Base-by-base conservation (phyloP, 2,888 invertebrate species). In the Endotricha flammealis region DNA sequence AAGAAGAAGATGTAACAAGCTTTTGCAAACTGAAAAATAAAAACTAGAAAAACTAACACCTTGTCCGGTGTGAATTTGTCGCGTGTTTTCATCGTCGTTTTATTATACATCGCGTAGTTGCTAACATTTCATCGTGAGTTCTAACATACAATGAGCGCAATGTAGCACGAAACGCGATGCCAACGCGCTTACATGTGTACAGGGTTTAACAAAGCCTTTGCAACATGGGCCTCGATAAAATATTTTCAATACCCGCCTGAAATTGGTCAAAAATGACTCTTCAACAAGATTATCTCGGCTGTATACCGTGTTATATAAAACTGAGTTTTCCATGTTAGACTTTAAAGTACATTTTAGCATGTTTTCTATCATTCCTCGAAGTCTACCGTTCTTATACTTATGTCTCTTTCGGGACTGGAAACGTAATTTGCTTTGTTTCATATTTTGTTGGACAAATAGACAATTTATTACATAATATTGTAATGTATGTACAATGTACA, bases 261-360 rank as follows among this genome's bases (percentile, higher is more conserved):
- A 78, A 76, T 77, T 74, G 75, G 75, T 77, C 76, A 74, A 77
- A 79, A 79, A 76, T 71, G 68, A 76, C 65, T 69, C 58, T 51
- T 57, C 60, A 72, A 77, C 70, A 61, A 71, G 72, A 71, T 77
- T 77, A 76, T 72, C 67, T 67, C 50, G 49, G 55, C 46, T 53
- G 56, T 46, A 45, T 13, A 13, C 12, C 29, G 6, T 16, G 35
- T 14, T 33, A 44, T 43, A 31, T 46, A 45, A 41, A 64, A 56
- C 55, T 51, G 44, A 39, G 47, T 46, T 56, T 59, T 48, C 57
- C 51, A 23, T 4, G 29, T 31, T 14, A 20, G 8, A 40, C 29
- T 48, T 44, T 56, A 65, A 57, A 63, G 71, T 52, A 46, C 44
- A 54, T 51, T 62, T 58, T 69, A 39, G 56, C 52, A 42, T 20